Evolutionary conservation across 2,888 invertebrate genomes (phyloP).

Genomic region (Cheilosia scutellata): DNA sequence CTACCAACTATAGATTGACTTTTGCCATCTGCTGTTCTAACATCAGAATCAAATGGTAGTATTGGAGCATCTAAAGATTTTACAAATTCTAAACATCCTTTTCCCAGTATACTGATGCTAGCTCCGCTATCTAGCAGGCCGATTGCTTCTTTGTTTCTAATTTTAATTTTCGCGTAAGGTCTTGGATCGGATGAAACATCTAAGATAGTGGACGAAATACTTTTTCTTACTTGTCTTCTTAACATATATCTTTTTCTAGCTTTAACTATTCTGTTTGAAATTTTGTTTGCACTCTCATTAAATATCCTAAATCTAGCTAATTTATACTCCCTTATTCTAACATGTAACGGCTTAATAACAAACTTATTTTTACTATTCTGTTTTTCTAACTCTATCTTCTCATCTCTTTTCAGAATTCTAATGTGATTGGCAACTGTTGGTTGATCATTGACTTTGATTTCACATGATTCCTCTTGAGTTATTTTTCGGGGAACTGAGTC

Average conservation of each 20-base stretch:
- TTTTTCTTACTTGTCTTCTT: not conserved
- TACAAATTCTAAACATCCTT: not conserved
- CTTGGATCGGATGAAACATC: not conserved
- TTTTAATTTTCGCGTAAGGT: not conserved
- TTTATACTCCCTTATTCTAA: not conserved
- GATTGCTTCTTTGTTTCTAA: not conserved
- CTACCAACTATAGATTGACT: too few relatives aligned
- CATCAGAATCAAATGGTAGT: not conserved
- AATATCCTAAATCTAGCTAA: not conserved
- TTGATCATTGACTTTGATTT: too few relatives aligned
- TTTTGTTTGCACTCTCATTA: not conserved
- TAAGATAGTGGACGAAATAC: not conserved
- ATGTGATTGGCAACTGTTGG: too few relatives aligned
- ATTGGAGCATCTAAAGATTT: not conserved
- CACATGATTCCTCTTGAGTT: too few relatives aligned
- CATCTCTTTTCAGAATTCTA: too few relatives aligned
- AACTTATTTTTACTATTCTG: not conserved
- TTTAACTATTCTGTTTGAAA: not conserved
- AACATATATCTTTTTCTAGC: not conserved
- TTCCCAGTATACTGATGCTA: slow-evolving; percentile 33
- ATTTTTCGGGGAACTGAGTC: not conserved
- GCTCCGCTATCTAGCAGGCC: slow-evolving; percentile 37
- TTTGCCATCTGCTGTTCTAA: slow-evolving; percentile 43
- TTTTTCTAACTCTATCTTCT: not conserved
- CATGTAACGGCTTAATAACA: not conserved